A percentile compares a stretch with the other conserved stretches of the same genome.
Conservation (phyloP, 2,113 vertebrate species). For the Stictonetta naevosa region DNA sequence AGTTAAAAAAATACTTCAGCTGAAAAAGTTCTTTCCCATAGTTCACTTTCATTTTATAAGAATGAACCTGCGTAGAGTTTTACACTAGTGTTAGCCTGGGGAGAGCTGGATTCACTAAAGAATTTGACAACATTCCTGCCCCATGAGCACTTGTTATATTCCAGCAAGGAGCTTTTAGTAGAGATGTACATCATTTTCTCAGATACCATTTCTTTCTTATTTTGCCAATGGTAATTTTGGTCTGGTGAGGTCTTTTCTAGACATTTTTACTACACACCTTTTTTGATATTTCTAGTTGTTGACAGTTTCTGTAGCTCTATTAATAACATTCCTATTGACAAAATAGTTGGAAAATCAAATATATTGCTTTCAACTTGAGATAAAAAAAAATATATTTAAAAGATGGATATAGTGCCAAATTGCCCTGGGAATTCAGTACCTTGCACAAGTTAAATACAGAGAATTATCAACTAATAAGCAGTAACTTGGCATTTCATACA, state of each 20-base stretch:
- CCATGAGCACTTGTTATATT: not conserved
- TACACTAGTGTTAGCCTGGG: not conserved
- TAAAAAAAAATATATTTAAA: not conserved
- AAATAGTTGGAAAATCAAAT: not conserved
- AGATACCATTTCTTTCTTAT: not conserved
- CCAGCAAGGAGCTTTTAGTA: not conserved
- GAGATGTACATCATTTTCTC: not conserved
- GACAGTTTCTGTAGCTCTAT: not conserved
- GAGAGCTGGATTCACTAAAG: not conserved
- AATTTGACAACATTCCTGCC: not conserved
- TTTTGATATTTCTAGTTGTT: not conserved
- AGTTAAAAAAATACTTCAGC: not conserved
- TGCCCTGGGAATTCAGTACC: not conserved
- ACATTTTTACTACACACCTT: not conserved
- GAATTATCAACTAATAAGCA: rapidly evolving
- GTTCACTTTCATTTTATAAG: not conserved
- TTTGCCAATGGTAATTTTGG: not conserved
- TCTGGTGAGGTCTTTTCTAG: not conserved
- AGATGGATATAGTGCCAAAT: not conserved
- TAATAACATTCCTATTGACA: not conserved
- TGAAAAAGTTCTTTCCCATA: not conserved
- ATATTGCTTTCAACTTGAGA: not conserved
- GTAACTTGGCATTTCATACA: not conserved
- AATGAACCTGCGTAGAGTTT: not conserved
- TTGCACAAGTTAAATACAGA: not conserved